phyloP scores from a whole-genome alignment of 2,888 invertebrate species.

The Emmelina monodactyla region DNA sequence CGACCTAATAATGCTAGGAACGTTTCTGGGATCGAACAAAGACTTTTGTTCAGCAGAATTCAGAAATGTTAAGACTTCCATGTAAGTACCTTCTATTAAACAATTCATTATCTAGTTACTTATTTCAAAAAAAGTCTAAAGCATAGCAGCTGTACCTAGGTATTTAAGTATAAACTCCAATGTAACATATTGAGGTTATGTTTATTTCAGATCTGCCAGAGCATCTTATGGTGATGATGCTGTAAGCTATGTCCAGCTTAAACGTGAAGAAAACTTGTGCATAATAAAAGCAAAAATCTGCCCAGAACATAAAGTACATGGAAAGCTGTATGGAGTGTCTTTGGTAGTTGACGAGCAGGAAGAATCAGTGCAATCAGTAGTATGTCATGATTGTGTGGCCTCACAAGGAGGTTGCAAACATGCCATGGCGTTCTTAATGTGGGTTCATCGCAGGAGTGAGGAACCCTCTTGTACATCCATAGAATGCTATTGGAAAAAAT shows the following conservation, averaged over 20 bases:
- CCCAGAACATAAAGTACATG: conserved; percentile 2
- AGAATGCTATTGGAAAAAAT: conserved; percentile 24
- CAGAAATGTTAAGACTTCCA: conserved; percentile 9
- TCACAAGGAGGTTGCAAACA: conserved; percentile 23
- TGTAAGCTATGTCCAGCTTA: conserved; percentile 4
- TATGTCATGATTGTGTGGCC: conserved; percentile 10
- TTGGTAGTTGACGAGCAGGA: neutral
- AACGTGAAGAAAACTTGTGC: conserved; percentile 2
- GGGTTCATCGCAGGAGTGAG: conserved; percentile 24
- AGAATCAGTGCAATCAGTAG: neutral
- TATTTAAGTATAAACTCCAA: neutral
- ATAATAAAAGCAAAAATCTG: neutral
- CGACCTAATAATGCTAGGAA: conserved; percentile 1
- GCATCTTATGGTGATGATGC: conserved; percentile 4
- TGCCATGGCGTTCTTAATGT: conserved; percentile 22
- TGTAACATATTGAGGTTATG: neutral
- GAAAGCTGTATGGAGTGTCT: neutral
- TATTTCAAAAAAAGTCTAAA: too few species aligned
- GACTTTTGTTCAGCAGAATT: conserved; percentile 10
- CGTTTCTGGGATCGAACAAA: conserved; percentile 5
- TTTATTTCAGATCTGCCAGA: conserved; percentile 3
- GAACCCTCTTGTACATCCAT: conserved; percentile 7
- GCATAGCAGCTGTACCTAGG: too few species aligned
- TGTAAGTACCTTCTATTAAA: conserved; percentile 5
- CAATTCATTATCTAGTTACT: neutral